Percentiles rank a stretch among this genome's conserved stretches.
Evolutionary conservation across 2,888 invertebrate species (phyloP).

Genomic region (Pachydiplax longipennis): DNA sequence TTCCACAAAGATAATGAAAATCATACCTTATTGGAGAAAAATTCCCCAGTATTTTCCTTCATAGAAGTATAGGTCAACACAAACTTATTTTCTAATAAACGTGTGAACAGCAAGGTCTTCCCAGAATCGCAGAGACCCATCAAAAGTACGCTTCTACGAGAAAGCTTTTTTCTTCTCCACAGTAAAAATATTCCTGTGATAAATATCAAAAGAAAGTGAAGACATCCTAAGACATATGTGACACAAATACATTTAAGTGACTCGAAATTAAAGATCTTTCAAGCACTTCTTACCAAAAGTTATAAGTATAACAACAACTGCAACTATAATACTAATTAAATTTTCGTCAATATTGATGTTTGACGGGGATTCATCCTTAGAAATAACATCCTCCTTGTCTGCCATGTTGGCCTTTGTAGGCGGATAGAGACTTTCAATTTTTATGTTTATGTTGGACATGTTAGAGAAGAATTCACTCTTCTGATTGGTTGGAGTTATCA

Average conservation of each 20-base stretch:
- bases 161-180: constrained; percentile 67
- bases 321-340: constrained; percentile 56
- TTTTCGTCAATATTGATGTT: constrained; percentile 50
- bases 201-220: constrained; percentile 35
- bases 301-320: constrained; percentile 56
- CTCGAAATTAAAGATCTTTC: not conserved
- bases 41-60: constrained; percentile 81
- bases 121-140: constrained; percentile 90
- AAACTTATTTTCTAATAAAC: constrained; percentile 75
- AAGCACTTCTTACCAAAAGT: constrained; percentile 57
- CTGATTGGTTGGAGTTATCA: too few species aligned
- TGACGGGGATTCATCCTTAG: not conserved
- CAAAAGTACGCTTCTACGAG: constrained; percentile 74
- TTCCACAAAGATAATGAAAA: not conserved
- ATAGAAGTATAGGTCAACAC: constrained; percentile 88
- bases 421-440: not conserved
- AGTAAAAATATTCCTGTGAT: constrained; percentile 69
- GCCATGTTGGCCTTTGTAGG: not conserved
- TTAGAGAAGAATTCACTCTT: too few species aligned
- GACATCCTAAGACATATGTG: constrained; percentile 43
- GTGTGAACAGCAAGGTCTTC: constrained; percentile 86
- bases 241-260: constrained; percentile 19
- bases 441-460: not conserved
- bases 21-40: constrained; percentile 69
- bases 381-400: not conserved